Evolutionary conservation across 2,797 vertebrate species (phyloP), one percentile per base, ranked within the genome.

Genomic region (Cryptoprocta ferox): DNA sequence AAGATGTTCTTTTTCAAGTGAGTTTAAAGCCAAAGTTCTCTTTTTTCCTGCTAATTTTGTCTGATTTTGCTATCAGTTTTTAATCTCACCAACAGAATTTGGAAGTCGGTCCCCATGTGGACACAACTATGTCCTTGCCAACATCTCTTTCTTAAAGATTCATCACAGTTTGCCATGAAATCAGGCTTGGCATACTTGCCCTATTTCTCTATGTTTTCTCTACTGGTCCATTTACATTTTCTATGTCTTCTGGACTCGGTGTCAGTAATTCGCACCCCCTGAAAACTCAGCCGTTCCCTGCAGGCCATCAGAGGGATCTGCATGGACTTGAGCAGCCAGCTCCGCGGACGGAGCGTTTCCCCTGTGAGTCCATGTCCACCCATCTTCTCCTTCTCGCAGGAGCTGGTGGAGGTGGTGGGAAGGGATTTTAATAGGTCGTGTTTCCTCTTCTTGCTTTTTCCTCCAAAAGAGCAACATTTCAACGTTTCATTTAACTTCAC

Each of bases 341-440:
- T 71, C 21, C 10, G 19, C 16, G 35, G 16, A 21, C 13, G 8
- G 1, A 30, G 13, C 15, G 39, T 35, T 37, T 56, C 6, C 32
- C 10, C 39, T 6, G 12, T 9, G 66, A 61, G 9, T 4, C 6
- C 15, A 15, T 1, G 1, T 9, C 45, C 0, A 1, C 2, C 37
- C 15, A 0, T 10, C 30, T 10, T 59, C 78, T 35, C 28, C 19
- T n/a, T 53, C 2, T 2, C 15, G 19, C 65, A 61, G 24, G 16
- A 24, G 66, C 6, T 37, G 26, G 28, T 13, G 10, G 6, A 15
- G 30, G 6, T 9, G 11, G 4, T 18, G 10, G 24, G 24, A 53
- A 79, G 37, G 45, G 6, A 35, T 63, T 35, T 16, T 32, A 53
- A 14, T 63, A 32, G 59, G 6, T 39, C 11, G 19, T 50, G 48